phyloP scores from a whole-genome alignment of 2,888 invertebrate genomes.

The Caenorhabditis plicata region DNA sequence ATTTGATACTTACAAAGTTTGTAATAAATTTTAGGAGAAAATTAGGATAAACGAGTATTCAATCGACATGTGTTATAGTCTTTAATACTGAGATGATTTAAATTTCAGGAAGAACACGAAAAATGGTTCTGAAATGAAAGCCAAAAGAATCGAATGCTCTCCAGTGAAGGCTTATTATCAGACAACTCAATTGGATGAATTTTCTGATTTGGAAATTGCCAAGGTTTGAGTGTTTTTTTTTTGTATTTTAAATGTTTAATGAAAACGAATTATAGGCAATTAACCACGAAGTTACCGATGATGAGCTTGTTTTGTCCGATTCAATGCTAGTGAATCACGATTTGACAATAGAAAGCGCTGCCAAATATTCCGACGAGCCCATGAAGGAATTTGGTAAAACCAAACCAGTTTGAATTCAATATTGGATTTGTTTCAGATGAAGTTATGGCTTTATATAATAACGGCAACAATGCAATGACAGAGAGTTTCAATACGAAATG shows the following conservation, averaged over 20 bases:
- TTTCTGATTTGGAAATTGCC: conserved; percentile 38
- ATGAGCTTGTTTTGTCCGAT: conserved; percentile 40
- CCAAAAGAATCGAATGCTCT: conserved; percentile 34
- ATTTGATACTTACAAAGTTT: too few relatives aligned
- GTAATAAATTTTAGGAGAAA: too few relatives aligned
- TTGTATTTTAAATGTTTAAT: conserved; percentile 7
- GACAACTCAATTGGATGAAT: conserved; percentile 41
- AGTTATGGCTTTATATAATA: conserved; percentile 45
- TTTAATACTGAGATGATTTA: too few relatives aligned
- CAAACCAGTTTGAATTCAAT: too few relatives aligned
- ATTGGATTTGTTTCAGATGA: conserved; percentile 35
- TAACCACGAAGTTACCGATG: conserved; percentile 28
- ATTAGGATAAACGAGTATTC: too few relatives aligned
- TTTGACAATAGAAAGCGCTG: conserved; percentile 10
- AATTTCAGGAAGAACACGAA: too few relatives aligned
- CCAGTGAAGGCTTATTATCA: conserved; percentile 46
- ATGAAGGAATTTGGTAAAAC: conserved; percentile 46
- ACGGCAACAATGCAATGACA: conserved; percentile 25
- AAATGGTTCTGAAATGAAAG: too few relatives aligned
- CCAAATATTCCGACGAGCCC: too few relatives aligned
- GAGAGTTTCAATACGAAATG: conserved; percentile 48
- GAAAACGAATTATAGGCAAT: conserved; percentile 9
- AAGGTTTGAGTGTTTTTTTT: conserved; percentile 11
- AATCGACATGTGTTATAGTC: too few relatives aligned
- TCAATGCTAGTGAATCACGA: conserved; percentile 51